Evolutionary conservation across 2,113 vertebrate species (phyloP).

Genomic region (Motacilla tschutschensis): DNA sequence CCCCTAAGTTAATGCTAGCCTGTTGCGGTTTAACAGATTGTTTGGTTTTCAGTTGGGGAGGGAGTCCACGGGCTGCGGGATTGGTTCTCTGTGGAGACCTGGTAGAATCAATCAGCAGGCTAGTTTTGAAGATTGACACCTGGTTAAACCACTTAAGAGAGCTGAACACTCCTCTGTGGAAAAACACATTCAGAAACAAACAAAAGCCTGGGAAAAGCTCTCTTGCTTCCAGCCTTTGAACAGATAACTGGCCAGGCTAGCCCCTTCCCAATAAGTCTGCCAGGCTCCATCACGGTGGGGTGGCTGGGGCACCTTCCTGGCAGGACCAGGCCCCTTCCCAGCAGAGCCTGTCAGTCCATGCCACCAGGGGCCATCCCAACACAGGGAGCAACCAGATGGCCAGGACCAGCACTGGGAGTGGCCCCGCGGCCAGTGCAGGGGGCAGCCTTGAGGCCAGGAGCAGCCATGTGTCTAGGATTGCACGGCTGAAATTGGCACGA

Average conservation of each 20-base stretch:
- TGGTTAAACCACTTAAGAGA: neutral
- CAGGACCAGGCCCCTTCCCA: neutral
- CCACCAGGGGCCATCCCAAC: too few species aligned
- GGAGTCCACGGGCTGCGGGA: neutral
- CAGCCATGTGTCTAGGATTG: neutral
- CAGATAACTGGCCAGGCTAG: neutral
- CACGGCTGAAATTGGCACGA: neutral
- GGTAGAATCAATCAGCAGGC: neutral
- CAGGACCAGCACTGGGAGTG: neutral
- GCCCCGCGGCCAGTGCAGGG: rapidly evolving
- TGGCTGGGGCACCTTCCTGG: neutral
- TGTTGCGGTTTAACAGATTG: neutral
- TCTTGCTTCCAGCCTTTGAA: neutral
- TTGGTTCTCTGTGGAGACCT: neutral
- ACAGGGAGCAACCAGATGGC: neutral
- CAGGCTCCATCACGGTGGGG: neutral
- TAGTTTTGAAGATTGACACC: neutral
- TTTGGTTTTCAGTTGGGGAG: neutral
- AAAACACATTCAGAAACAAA: neutral
- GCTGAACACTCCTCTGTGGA: neutral
- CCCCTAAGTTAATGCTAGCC: neutral
- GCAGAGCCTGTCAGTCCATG: neutral
- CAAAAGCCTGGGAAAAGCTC: neutral
- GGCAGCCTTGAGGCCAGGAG: neutral
- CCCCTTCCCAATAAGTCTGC: neutral